These are phyloP conservation scores for Phyllotreta cruciferae DNA, from an alignment of 2,888 invertebrate species.

Conservation along the genomic window DNA sequence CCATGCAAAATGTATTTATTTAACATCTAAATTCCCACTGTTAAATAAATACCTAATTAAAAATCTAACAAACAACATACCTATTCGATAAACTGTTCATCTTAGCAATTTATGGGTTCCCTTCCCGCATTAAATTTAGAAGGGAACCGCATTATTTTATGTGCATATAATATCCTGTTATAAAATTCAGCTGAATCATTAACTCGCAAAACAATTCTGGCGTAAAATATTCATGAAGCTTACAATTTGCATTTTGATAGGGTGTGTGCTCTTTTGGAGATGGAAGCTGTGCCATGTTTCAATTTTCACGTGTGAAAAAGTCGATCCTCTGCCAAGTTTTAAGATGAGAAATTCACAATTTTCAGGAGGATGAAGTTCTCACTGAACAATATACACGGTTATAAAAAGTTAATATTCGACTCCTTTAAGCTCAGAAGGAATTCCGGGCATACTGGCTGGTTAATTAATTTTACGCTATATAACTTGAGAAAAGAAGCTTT, in stretches of 20 bases:
- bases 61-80: too few relatives aligned
- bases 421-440: not conserved
- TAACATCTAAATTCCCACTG: too few relatives aligned
- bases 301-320: constrained; percentile 38
- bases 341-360: constrained; percentile 22
- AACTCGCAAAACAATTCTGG: constrained; percentile 38
- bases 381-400: not conserved
- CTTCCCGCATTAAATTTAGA: constrained; percentile 11
- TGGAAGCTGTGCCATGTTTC: constrained; percentile 37
- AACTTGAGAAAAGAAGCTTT: not conserved
- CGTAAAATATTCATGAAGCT: constrained; percentile 41
- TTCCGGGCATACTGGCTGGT: constrained; percentile 1
- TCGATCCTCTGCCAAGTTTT: constrained; percentile 27
- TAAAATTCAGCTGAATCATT: constrained; percentile 40
- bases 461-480: constrained; percentile 15
- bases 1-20: too few relatives aligned
- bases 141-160: constrained; percentile 21
- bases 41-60: too few relatives aligned
- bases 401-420: constrained; percentile 12
- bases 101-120: constrained; percentile 13
- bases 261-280: constrained; percentile 41
- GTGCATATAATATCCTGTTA: constrained; percentile 35
- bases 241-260: constrained; percentile 46
- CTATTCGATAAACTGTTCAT: too few relatives aligned
- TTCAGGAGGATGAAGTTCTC: constrained; percentile 22